Conservation (phyloP, 2,113 vertebrate species). For the Dicentrarchus labrax region DNA sequence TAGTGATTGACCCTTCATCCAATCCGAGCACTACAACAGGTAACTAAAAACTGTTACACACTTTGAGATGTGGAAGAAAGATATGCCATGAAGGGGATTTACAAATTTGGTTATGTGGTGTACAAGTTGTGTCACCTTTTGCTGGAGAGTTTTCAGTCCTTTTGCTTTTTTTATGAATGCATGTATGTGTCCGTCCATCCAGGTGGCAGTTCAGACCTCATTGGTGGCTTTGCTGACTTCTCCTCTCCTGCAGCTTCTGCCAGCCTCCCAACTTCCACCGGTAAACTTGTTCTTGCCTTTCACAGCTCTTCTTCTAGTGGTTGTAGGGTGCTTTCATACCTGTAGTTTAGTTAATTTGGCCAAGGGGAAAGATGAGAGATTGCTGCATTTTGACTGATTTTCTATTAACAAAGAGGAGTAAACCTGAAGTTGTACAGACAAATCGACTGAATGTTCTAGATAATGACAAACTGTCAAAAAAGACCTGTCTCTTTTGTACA, state of each 20-base stretch:
- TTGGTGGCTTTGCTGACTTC: slow-evolving; percentile 96
- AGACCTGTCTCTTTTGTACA: not conserved
- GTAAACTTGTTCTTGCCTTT: slow-evolving; percentile 73
- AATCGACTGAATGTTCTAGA: too few species aligned
- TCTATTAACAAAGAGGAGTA: not conserved
- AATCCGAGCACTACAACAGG: slow-evolving; percentile 82
- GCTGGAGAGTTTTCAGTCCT: not conserved
- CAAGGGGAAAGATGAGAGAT: not conserved
- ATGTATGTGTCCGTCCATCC: slow-evolving; percentile 45
- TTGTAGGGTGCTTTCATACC: not conserved
- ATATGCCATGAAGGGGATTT: not conserved
- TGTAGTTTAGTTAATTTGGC: not conserved
- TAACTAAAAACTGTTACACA: slow-evolving; percentile 40
- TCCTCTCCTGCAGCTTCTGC: slow-evolving; percentile 91
- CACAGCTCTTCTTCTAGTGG: not conserved
- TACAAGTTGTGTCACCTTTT: not conserved
- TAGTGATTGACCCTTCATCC: slow-evolving; percentile 88
- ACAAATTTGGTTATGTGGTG: not conserved
- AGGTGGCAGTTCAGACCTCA: slow-evolving; percentile 91
- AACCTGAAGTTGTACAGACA: not conserved
- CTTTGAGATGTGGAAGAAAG: not conserved
- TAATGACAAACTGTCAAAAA: too few species aligned
- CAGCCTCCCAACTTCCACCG: slow-evolving; percentile 87
- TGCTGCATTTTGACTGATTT: not conserved
- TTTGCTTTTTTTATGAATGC: not conserved